Evolutionary conservation across 2,113 vertebrate species (phyloP), one percentile per base, ranked within the genome.

Genomic region (Varanus komodoensis): DNA sequence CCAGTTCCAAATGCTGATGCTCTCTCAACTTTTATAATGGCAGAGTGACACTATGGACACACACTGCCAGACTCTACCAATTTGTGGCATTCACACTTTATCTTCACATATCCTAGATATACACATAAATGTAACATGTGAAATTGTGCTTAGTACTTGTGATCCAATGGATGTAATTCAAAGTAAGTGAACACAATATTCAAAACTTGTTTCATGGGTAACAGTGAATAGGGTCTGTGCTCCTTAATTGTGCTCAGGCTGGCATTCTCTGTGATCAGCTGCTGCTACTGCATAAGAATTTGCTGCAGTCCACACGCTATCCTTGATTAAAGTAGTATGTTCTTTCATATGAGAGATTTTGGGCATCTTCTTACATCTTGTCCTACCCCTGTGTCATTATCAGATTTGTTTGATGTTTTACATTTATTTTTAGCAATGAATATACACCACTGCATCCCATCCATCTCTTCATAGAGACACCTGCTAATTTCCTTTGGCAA

Each of bases 401-500:
- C 34, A 78, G 27, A 88, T 50, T 81, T 87, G 32, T 8, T 81
- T 4, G 4, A 3, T 1, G 15, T 34, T 29, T 82, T 57, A 73
- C 8, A 21, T 32, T 74, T 89, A 61, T 38, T 82, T 69, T 71
- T 88, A 80, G 78, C 67, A 27, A 23, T 50, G 23, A 88, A 23
- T 71, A 88, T 38, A 32, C 81, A 34, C 64, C 75, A 79, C 1
- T 79, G 19, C 12, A 54, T 73, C 44, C 34, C 25, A 48, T 3
- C 54, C 25, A 71, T 6, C 1, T 29, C 14, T 85, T 85, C 44
- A 71, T 52, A 48, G 14, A 27, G 44, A 71, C 54, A 71, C 44
- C 83, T 84, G 12, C 64, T 84, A 71, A 71, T 84, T 71, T 52
- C 8, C 68, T 84, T 84, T 84, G 82, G 82, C 61, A 67, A 21